Percentiles rank a stretch among this genome's conserved stretches.
Evolutionary conservation across 2,797 vertebrate species (phyloP).

Genomic region (Pangasius sanitwongsei): DNA sequence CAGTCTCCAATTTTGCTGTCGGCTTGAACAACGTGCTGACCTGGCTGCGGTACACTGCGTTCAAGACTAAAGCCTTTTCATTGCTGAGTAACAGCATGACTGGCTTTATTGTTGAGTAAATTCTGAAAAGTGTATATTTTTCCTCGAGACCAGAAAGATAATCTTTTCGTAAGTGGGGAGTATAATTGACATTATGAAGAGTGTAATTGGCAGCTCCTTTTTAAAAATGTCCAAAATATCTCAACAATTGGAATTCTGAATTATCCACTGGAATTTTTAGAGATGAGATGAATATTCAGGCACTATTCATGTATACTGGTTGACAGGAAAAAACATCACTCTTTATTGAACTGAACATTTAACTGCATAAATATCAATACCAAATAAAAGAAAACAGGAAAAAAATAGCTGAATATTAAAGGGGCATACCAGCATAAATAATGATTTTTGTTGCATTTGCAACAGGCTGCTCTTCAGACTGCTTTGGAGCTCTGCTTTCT

Average conservation of each 20-base stretch:
- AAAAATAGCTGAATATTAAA: background rate
- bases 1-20: constrained; percentile 49
- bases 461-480: background rate
- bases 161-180: background rate
- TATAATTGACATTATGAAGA: background rate
- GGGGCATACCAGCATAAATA: background rate
- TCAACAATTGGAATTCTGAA: background rate
- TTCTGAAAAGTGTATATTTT: constrained; percentile 7
- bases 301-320: background rate
- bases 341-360: background rate
- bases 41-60: constrained; percentile 39
- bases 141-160: background rate
- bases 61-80: constrained; percentile 50
- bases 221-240: background rate
- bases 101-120: constrained; percentile 41
- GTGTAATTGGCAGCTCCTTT: background rate
- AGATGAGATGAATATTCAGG: background rate
- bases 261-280: background rate
- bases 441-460: background rate
- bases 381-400: background rate
- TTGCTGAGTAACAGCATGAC: constrained; percentile 45
- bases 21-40: constrained; percentile 49
- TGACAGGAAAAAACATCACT: background rate
- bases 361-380: background rate
- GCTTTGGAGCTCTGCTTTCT: background rate